Base-by-base conservation (phyloP, 64 coral and sea anemone species). In the Montipora cactus region DNA sequence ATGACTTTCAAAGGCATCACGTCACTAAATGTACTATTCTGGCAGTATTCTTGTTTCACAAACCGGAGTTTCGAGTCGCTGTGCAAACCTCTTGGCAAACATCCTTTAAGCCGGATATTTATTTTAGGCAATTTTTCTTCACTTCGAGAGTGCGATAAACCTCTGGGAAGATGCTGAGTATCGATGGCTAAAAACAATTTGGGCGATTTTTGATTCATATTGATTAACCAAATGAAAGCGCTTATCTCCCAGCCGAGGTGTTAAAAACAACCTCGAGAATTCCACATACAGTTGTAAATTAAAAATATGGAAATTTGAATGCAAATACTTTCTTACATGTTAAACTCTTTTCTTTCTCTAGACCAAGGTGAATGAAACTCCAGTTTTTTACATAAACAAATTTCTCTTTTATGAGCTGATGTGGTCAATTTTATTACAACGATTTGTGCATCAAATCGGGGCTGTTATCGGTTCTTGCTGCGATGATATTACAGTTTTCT, bases 81-180 rank as follows among this genome's bases (percentile, higher is more conserved):
- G 37, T 37, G 37, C 37, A 82, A 44, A 22, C 37, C 44, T 62
- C 20, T 10, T 68, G 44, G 45, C 81, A 84, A 84, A 84, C 59
- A 84, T 47, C 81, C 59, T 68, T 68, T 48, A 67, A 20, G 10
- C 19, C 7, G 59, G 44, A 47, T 68, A 68, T 84, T 68, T 84
- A 84, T 68, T 84, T 84, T 68, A 48, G 3, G 37, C 37, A 37
- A 37, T 37, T 37, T 37, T 37, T 37, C 37, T 37, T 37, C 37
- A 37, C 37, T 37, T 1, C 37, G 37, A 37, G 1, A 37, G 37
- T 37, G 37, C 37, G 37, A 37, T 37, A 37, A 37, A 37, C 37
- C 37, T 37, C 37, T 37, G 37, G 37, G 37, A 37, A 37, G 37
- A 37, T 37, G 37, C 37, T 37, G 37, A 37, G 37, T 37, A 37